Percentiles rank a stretch among this genome's conserved stretches.
Evolutionary conservation across 2,888 invertebrate genomes (phyloP).

Genomic region (Rhagonycha lutea): DNA sequence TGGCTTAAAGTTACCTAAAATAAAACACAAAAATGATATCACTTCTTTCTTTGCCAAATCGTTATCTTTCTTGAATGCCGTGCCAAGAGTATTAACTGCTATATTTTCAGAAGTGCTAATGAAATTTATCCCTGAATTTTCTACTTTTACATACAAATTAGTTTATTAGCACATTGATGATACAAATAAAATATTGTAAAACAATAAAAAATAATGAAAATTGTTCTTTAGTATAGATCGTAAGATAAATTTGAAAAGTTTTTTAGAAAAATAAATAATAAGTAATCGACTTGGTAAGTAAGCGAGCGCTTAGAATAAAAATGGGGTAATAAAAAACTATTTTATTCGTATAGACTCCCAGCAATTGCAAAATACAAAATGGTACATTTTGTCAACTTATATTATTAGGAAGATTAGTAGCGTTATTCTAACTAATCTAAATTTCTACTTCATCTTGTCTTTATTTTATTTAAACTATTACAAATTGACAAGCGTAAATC

Average conservation of each 20-base stretch:
- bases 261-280: not conserved
- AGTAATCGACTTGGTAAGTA: not conserved
- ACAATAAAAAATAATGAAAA: constrained; percentile 20
- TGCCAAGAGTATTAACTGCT: constrained; percentile 45
- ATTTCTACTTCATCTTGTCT: not conserved
- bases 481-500: not conserved
- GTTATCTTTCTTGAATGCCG: constrained; percentile 41
- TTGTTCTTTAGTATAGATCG: not conserved
- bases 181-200: constrained; percentile 31
- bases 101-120: constrained; percentile 45
- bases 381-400: constrained; percentile 13
- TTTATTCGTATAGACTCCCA: constrained; percentile 20
- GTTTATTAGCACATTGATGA: constrained; percentile 44
- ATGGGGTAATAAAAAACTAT: constrained; percentile 23
- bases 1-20: constrained; percentile 33
- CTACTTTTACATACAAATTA: constrained; percentile 51
- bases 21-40: constrained; percentile 41
- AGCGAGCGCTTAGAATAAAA: not conserved
- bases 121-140: constrained; percentile 46
- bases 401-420: constrained; percentile 13
- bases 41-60: constrained; percentile 39
- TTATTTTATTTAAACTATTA: not conserved
- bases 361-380: constrained; percentile 21
- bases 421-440: constrained; percentile 7
- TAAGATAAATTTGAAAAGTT: not conserved